A percentile compares a stretch with the other conserved stretches of the same genome.
phyloP scores from a whole-genome alignment of 1,140 invertebrate species.

The Penaeus japonicus region DNA sequence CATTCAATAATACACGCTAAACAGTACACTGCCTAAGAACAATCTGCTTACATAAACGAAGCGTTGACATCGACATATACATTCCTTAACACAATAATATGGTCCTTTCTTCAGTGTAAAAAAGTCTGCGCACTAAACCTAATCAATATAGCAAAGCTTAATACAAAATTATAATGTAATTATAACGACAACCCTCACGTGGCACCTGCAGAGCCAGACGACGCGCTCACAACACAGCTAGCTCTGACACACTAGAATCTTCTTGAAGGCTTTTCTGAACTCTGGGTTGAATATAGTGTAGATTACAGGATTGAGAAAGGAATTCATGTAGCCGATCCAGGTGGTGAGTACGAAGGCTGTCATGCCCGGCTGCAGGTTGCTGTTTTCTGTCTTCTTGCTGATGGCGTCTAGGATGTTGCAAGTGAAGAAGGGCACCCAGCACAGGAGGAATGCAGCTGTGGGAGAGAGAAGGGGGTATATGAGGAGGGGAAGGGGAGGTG shows the following conservation, averaged over 20 bases:
- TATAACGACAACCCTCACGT: background rate
- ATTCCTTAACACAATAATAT: too few relatives aligned
- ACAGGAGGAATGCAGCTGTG: conserved; percentile 92
- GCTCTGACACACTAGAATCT: conserved; percentile 69
- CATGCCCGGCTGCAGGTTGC: conserved; percentile 74
- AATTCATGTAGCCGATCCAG: conserved; percentile 99
- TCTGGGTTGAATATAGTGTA: conserved; percentile 99
- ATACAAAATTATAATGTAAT: background rate
- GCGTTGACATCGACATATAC: too few relatives aligned
- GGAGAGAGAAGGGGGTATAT: background rate
- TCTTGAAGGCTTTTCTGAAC: conserved; percentile 98
- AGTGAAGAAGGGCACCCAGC: conserved; percentile 99
- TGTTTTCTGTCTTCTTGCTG: conserved; percentile 80
- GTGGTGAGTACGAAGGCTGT: conserved; percentile 93
- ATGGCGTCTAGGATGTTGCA: conserved; percentile 97
- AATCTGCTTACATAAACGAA: too few relatives aligned
- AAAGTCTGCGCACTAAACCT: too few relatives aligned
- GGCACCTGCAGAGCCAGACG: background rate
- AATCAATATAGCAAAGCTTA: background rate
- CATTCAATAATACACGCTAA: too few relatives aligned
- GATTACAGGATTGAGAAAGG: conserved; percentile 94
- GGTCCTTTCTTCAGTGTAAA: too few relatives aligned
- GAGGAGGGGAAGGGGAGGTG: background rate
- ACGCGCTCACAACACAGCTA: conserved; percentile 6
- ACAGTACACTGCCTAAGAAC: too few relatives aligned